Conservation (phyloP, 2,113 vertebrate species). For the Oryzias curvinotus region DNA sequence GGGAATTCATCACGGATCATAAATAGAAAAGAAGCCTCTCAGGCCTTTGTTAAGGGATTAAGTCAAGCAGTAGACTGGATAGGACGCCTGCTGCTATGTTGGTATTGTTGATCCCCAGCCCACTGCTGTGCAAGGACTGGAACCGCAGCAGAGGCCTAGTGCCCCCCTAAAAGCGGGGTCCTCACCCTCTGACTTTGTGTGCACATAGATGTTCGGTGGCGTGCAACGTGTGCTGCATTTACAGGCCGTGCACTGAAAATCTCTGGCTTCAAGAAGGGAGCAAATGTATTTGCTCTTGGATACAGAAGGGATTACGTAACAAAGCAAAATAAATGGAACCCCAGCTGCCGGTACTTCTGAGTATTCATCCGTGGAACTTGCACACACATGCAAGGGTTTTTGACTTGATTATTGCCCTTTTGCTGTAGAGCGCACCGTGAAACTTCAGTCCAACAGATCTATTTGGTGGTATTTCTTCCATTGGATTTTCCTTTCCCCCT, state of each 20-base stretch:
- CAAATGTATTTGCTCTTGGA: slow-evolving; percentile 37
- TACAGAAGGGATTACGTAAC: slow-evolving; percentile 51
- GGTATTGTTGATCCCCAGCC: slow-evolving; percentile 60
- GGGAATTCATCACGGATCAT: slow-evolving; percentile 63
- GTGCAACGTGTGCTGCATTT: slow-evolving; percentile 12
- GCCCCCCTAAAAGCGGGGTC: slow-evolving; percentile 55
- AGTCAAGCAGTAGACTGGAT: slow-evolving; percentile 70
- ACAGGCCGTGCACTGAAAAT: slow-evolving; percentile 10
- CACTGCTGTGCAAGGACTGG: slow-evolving; percentile 54
- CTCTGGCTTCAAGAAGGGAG: slow-evolving; percentile 40
- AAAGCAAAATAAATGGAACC: slow-evolving; percentile 48
- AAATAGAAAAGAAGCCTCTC: slow-evolving; percentile 54
- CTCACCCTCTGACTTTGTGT: slow-evolving; percentile 46
- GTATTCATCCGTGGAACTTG: background rate
- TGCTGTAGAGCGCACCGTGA: slow-evolving; percentile 8
- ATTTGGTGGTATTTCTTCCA: slow-evolving; percentile 56
- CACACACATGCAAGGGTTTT: slow-evolving; percentile 57
- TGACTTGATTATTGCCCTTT: slow-evolving; percentile 59
- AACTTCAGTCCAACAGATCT: slow-evolving; percentile 45
- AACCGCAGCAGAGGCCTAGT: slow-evolving; percentile 47
- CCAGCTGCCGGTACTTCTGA: slow-evolving; percentile 16
- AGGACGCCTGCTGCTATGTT: slow-evolving; percentile 64
- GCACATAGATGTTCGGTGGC: slow-evolving; percentile 9
- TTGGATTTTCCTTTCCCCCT: slow-evolving; percentile 55
- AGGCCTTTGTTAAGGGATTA: slow-evolving; percentile 62